phyloP scores from a whole-genome alignment of 2,797 vertebrate genomes.

The Gila robusta region DNA sequence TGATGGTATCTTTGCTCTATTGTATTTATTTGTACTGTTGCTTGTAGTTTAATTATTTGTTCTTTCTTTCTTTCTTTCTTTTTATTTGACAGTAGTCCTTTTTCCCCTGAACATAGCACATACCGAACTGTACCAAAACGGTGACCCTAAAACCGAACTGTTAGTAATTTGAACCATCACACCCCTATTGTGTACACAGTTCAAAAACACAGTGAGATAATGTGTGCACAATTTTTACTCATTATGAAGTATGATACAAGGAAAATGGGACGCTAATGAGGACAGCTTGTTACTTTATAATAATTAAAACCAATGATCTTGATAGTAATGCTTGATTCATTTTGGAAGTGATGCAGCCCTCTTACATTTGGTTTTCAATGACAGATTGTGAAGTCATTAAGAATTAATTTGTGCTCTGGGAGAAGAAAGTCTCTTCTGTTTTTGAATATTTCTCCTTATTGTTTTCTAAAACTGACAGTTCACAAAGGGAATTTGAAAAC shows the following conservation, averaged over 20 bases:
- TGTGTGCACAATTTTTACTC: neutral
- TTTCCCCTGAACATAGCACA: no score
- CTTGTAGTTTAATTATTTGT: no score
- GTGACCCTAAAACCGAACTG: no score
- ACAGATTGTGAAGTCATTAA: conserved; percentile 11
- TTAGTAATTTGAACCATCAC: no score
- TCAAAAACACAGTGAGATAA: neutral
- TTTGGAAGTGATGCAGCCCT: neutral
- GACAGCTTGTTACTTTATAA: conserved; percentile 1
- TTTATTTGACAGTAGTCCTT: no score
- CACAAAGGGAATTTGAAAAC: conserved; percentile 11
- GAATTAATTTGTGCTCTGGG: conserved; percentile 9
- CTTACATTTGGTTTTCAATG: neutral
- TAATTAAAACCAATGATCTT: neutral
- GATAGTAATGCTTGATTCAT: neutral
- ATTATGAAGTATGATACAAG: conserved; percentile 16
- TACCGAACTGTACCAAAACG: no score
- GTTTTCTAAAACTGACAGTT: neutral
- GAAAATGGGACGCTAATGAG: neutral
- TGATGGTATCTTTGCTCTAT: no score
- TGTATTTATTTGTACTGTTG: no score
- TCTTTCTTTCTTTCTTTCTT: no score
- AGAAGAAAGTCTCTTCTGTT: neutral
- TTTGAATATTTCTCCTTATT: neutral
- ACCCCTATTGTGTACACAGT: neutral